Evolutionary conservation across 2,888 invertebrate species (phyloP).

Genomic region (Temnothorax ravouxi): DNA sequence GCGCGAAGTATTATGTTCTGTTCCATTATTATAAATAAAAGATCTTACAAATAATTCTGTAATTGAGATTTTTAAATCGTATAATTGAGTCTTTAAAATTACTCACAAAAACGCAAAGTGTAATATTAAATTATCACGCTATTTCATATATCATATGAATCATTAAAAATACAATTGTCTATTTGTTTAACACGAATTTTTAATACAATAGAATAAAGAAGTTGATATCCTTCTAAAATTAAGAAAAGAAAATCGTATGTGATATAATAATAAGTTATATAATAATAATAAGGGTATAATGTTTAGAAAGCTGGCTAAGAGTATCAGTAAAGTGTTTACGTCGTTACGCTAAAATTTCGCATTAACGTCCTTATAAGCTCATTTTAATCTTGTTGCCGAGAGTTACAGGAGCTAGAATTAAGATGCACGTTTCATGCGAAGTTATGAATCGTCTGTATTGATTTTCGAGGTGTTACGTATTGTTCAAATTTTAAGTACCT

Average conservation of each 20-base stretch:
- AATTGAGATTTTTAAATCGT: background rate
- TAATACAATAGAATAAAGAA: background rate
- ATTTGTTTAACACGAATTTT: constrained; percentile 1
- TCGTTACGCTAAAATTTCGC: constrained; percentile 37
- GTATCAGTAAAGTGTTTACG: constrained; percentile 23
- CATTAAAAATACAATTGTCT: constrained; percentile 7
- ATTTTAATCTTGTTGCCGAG: constrained; percentile 40
- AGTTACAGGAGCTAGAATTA: constrained; percentile 21
- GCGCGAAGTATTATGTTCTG: background rate
- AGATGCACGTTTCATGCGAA: constrained; percentile 32
- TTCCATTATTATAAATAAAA: background rate
- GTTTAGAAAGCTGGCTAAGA: background rate
- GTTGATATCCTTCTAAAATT: background rate
- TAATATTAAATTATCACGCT: background rate
- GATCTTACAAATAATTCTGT: background rate
- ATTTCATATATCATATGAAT: background rate
- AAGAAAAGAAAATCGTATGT: background rate
- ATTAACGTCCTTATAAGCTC: constrained; percentile 48
- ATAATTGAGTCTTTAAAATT: background rate
- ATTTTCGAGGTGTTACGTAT: constrained; percentile 49
- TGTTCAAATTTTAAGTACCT: constrained; percentile 52
- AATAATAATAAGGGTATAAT: constrained; percentile 1
- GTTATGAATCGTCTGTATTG: constrained; percentile 51
- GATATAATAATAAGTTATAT: background rate
- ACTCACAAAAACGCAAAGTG: background rate